Base-by-base conservation (phyloP, 2,797 vertebrate species). In the Hypotaenidia okinawae region DNA sequence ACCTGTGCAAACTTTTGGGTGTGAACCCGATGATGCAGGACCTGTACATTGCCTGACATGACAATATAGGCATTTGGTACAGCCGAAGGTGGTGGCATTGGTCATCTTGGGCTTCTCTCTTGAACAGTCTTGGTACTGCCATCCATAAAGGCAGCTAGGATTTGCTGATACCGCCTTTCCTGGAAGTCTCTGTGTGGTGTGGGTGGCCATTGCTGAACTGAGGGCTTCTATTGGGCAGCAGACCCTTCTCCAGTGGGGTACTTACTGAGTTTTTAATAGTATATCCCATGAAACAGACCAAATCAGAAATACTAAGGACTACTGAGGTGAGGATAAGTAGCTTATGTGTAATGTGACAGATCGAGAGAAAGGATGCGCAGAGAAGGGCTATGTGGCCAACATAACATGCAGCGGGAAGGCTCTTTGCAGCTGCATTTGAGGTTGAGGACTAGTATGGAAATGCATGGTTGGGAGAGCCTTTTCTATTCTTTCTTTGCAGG, bases 1-100 rank as follows among this genome's bases (percentile, higher is more conserved):
- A 8, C 6, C 18, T 73, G 7, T 2, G 3, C 7, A 84, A 73
- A 41, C 5, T 43, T 86, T 75, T 21, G 41, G 2, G 7, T 3
- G 2, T 47, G 11, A 81, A 43, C 3, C 5, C 16, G 45, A 19
- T 0, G 0, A 76, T 13, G 4, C 18, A 19, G 55, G 35, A 83
- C 16, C 72, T 41, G 30, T 10, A 13, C 0, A 0, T 41, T 37
- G 37, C 23, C 35, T 67, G 82, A 45, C 45, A 24, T 16, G 39
- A 77, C 28, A 33, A 21, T 58, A 23, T 0, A 4, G 18, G 7
- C 12, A 61, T 67, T 25, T 66, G 16, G 4, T 16, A 32, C 33
- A n/a, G 8, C 35, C 30, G 33, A 45, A 45, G 47, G 33, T 52
- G 16, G 2, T 24, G 14, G 2, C 13, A 35, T 52, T 18, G 61